These are phyloP conservation scores for Phyllotis vaccarum DNA, from an alignment of 2,797 vertebrate species.

Conservation along the genomic window DNA sequence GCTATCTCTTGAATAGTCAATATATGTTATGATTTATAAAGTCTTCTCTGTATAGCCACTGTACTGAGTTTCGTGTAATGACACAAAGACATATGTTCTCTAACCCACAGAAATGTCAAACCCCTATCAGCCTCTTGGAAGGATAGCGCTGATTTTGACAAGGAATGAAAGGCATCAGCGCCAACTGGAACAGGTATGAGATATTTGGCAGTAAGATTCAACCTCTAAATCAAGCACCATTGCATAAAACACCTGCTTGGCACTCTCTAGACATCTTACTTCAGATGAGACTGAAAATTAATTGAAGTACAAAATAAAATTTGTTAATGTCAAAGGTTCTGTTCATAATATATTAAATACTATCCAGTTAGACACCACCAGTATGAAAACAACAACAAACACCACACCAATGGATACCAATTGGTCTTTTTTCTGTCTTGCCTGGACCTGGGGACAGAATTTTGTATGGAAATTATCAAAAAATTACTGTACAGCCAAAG, in stretches of 20 bases:
- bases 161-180: background rate
- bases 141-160: background rate
- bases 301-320: slow-evolving; percentile 71
- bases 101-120: background rate
- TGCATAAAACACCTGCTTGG: slow-evolving; percentile 61
- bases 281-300: slow-evolving; percentile 63
- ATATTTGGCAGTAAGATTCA: slow-evolving; percentile 35
- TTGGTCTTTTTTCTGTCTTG: background rate
- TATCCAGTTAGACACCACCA: background rate
- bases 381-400: background rate
- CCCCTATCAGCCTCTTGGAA: background rate
- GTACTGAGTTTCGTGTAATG: background rate
- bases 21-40: background rate
- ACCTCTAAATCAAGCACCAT: background rate
- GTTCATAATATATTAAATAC: slow-evolving; percentile 46
- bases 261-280: slow-evolving; percentile 43
- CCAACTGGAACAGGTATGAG: slow-evolving; percentile 40
- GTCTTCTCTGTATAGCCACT: background rate
- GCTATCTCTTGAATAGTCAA: background rate
- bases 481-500: background rate
- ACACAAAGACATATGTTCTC: background rate
- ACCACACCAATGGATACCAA: background rate
- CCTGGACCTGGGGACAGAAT: background rate
- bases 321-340: slow-evolving; percentile 54
- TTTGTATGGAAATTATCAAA: background rate